Evolutionary conservation across 2,888 invertebrate genomes (phyloP).

Genomic region (Melinopterus prodromus): DNA sequence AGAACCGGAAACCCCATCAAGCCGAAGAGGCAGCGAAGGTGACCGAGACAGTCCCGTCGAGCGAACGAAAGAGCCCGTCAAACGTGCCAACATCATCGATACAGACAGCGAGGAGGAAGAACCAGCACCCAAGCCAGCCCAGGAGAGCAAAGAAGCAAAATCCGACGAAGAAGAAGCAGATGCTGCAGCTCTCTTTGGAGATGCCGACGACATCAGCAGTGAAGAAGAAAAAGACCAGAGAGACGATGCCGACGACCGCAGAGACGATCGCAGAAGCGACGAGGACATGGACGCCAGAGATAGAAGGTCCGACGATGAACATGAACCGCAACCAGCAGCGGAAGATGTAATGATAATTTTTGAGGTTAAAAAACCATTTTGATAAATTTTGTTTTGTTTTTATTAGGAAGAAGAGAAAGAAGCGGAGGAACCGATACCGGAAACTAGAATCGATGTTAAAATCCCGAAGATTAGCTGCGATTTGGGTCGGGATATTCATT

Average conservation of each 20-base stretch:
- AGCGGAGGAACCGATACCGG: slow-evolving; percentile 84
- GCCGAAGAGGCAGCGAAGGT: slow-evolving; percentile 44
- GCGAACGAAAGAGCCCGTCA: slow-evolving; percentile 54
- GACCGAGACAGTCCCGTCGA: slow-evolving; percentile 61
- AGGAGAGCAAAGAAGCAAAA: slow-evolving; percentile 8
- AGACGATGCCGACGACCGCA: slow-evolving; percentile 49
- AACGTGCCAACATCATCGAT: slow-evolving; percentile 62
- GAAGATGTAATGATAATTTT: slow-evolving; percentile 36
- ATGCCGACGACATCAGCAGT: slow-evolving; percentile 91
- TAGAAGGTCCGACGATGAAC: slow-evolving; percentile 64
- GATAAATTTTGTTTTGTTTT: slow-evolving; percentile 30
- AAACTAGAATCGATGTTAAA: slow-evolving; percentile 95
- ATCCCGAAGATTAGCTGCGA: slow-evolving; percentile 95
- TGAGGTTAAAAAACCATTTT: slow-evolving; percentile 17
- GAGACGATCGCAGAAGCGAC: slow-evolving; percentile 52
- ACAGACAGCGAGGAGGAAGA: slow-evolving; percentile 73
- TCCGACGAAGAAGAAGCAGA: slow-evolving; percentile 62
- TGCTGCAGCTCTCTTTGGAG: slow-evolving; percentile 89
- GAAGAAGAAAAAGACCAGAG: slow-evolving; percentile 75
- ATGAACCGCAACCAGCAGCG: slow-evolving; percentile 42
- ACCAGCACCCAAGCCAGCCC: neutral
- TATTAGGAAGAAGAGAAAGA: slow-evolving; percentile 71
- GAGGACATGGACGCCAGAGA: slow-evolving; percentile 54
- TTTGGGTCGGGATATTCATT: slow-evolving; percentile 91
- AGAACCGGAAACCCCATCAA: slow-evolving; percentile 57